phyloP scores from a whole-genome alignment of 1,140 invertebrate species.

The Idris sp. region DNA sequence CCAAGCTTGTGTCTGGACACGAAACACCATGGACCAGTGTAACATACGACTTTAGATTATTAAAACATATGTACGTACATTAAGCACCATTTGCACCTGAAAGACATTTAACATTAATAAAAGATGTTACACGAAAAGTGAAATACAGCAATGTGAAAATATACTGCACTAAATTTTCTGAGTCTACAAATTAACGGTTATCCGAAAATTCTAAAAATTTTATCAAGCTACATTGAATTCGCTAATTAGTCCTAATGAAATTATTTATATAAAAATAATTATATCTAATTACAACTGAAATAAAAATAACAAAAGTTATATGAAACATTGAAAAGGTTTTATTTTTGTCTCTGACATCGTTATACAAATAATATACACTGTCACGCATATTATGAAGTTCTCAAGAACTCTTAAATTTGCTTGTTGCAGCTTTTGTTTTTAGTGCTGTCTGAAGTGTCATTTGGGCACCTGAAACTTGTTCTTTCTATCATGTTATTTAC shows the following conservation, averaged over 20 bases:
- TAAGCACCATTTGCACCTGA: constrained; percentile 36
- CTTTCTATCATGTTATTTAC: constrained; percentile 32
- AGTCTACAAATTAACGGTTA: background rate
- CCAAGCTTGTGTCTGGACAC: constrained; percentile 30
- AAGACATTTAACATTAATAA: constrained; percentile 45
- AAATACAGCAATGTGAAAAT: constrained; percentile 20
- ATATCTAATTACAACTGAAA: too few species aligned
- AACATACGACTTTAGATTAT: constrained; percentile 41
- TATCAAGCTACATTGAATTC: background rate
- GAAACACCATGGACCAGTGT: constrained; percentile 27
- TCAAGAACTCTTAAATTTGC: constrained; percentile 44
- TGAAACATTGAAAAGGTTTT: constrained; percentile 5
- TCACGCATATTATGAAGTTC: constrained; percentile 32
- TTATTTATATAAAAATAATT: too few species aligned
- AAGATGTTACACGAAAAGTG: constrained; percentile 37
- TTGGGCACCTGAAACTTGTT: constrained; percentile 29
- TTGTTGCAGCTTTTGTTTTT: constrained; percentile 64
- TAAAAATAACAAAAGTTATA: background rate
- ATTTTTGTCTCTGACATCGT: constrained; percentile 20
- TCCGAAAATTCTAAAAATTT: constrained; percentile 6
- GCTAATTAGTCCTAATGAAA: too few species aligned
- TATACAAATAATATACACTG: constrained; percentile 32
- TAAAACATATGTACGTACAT: constrained; percentile 52
- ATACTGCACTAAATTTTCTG: background rate
- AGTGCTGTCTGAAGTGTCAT: constrained; percentile 62